Base-by-base conservation (phyloP, 2,888 invertebrate genomes). In the Eupeodes latifasciatus region DNA sequence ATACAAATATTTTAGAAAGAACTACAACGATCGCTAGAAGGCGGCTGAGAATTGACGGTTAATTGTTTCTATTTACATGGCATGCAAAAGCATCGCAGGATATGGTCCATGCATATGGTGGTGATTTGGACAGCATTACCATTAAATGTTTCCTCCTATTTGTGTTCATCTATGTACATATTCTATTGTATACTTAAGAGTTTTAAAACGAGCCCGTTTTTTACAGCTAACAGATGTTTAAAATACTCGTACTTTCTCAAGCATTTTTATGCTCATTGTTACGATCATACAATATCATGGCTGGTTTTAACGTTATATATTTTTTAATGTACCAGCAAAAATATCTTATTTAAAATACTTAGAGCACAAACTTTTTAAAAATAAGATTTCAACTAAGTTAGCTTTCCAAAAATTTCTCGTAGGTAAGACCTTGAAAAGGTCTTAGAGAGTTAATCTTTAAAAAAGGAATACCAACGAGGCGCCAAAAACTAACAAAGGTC, bases 61-160 rank as follows among this genome's bases (percentile, higher is more conserved):
- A 88, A 87, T 87, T 80, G 87, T 88, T 81, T 83, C 77, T 88
- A 74, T 88, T 84, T 80, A 71, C 83, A 80, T 72, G 83, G 57
- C 27, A 64, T 62, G 62, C 67, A 51, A 59, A 72, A 44, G 49
- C 19, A 44, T 62, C 49, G 40, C 47, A 27, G 27, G 40, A 10
- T 27, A 47, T 16, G 51, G 71, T 49, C 47, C 44, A 66, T 67
- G 36, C 0, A 40, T 40, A 40, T 40, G 40, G 6, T 9, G 27
- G 27, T 55, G 44, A 57, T 82, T 71, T 47, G n/a, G 51, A 40
- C 11, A 44, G 51, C 51, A 76, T 66, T 71, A 62, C 51, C 74
- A 75, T 71, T 67, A 55, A 53, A 62, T 53, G 76, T 53, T 84
- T 81, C 40, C 67, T 59, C 72, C 59, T 82, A 27, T 40, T 47